These are phyloP conservation scores for Pseudomyrmex concolor DNA, from an alignment of 1,140 invertebrate genomes.

Conservation along the genomic window DNA sequence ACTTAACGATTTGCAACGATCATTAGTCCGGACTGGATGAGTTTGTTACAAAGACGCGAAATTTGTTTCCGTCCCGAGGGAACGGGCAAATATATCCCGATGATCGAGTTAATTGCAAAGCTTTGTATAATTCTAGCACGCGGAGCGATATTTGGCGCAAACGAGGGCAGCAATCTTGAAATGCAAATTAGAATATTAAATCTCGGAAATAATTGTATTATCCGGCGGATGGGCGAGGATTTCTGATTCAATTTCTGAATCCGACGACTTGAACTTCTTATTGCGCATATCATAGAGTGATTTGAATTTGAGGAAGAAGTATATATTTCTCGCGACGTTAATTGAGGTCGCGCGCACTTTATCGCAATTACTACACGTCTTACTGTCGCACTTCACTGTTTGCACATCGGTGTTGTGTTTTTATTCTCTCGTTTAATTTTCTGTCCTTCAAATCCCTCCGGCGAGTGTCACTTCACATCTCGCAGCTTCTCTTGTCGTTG, in stretches of 20 bases:
- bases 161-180: not conserved
- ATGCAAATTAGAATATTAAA: not conserved
- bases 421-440: constrained; percentile 19
- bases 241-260: not conserved
- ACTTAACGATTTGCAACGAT: constrained; percentile 41
- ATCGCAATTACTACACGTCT: too few relatives aligned
- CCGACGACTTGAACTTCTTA: not conserved
- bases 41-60: constrained; percentile 48
- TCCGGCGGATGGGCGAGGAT: not conserved
- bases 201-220: not conserved
- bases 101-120: constrained; percentile 29
- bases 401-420: not conserved
- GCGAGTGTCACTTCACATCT: not conserved
- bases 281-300: not conserved
- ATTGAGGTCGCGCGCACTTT: too few relatives aligned
- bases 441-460: constrained; percentile 3
- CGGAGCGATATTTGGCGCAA: not conserved
- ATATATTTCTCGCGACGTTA: too few relatives aligned
- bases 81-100: not conserved
- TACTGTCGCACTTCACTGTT: not conserved
- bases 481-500: not conserved
- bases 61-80: constrained; percentile 22
- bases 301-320: too few relatives aligned
- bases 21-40: constrained; percentile 42
- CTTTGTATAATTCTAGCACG: constrained; percentile 26